Conservation (phyloP, 2,888 invertebrate genomes). For the Caenorhabditis japonica region DNA sequence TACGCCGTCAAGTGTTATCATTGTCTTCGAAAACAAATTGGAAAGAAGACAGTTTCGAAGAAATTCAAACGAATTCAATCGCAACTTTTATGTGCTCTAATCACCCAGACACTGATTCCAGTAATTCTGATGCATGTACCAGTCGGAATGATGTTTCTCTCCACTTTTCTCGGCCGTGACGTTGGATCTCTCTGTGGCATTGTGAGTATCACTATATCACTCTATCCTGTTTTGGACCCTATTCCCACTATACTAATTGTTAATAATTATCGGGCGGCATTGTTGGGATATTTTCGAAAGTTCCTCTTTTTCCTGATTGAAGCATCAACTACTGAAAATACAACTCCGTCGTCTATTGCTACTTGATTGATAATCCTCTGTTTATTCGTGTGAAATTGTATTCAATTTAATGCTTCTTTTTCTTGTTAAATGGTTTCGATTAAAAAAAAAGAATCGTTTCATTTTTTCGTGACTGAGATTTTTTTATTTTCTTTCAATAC, state of each 20-base stretch:
- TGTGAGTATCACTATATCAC: constrained; percentile 1
- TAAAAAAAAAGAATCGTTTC: too few species aligned
- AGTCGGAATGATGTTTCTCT: constrained; percentile 7
- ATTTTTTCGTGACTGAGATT: too few species aligned
- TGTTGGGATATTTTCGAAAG: neutral
- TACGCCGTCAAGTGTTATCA: constrained; percentile 3
- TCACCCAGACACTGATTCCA: constrained; percentile 14
- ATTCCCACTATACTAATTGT: constrained; percentile 22
- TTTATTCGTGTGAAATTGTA: too few species aligned
- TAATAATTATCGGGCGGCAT: constrained; percentile 12
- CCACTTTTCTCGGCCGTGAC: constrained; percentile 7
- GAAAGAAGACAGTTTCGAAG: neutral
- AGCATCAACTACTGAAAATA: too few species aligned
- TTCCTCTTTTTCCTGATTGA: too few species aligned
- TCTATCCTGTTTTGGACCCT: constrained; percentile 22
- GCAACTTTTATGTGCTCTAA: constrained; percentile 1
- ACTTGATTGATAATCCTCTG: too few species aligned
- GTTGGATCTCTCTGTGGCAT: constrained; percentile 11
- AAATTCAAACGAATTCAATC: constrained; percentile 1
- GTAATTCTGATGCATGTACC: constrained; percentile 29
- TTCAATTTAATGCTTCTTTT: too few species aligned
- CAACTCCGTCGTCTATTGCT: too few species aligned
- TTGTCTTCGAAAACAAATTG: neutral
- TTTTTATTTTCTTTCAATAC: too few species aligned
- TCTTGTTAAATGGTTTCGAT: too few species aligned